Conservation (phyloP, 23 tunicate genomes). For the Corella eumyota region DNA sequence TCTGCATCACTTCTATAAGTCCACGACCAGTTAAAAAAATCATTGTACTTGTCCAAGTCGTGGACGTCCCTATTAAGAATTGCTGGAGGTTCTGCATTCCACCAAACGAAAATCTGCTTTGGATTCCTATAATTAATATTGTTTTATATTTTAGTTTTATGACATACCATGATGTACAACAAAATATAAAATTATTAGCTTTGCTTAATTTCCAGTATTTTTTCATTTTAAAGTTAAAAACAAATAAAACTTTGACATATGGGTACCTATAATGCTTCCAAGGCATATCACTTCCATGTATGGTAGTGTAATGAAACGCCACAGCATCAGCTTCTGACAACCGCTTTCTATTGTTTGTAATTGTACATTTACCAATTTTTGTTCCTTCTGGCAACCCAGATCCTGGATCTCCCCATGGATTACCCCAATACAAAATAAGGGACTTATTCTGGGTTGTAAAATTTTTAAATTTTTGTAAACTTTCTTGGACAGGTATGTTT, state of each 20-base stretch:
- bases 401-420: constrained; percentile 1
- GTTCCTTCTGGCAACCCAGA: constrained; percentile 5
- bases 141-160: no score
- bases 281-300: not conserved
- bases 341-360: constrained; percentile 1
- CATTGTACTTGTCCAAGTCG: not conserved
- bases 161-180: no score
- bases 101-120: constrained; percentile 4
- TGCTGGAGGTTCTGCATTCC: not conserved
- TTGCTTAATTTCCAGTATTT: no score
- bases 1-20: constrained; percentile 14
- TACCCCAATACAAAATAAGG: constrained; percentile 5
- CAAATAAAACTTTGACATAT: no score
- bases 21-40: constrained; percentile 10
- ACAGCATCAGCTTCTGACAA: constrained; percentile 7
- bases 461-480: no score
- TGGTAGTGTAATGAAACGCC: constrained; percentile 9
- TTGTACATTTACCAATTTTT: constrained; percentile 3
- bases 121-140: not conserved
- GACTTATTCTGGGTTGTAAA: no score
- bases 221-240: no score
- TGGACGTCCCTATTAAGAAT: not conserved
- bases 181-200: no score
- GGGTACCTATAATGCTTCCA: constrained; percentile 16
- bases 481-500: no score